phyloP scores from a whole-genome alignment of 2,797 vertebrate species.

The Sebastes steindachneri region DNA sequence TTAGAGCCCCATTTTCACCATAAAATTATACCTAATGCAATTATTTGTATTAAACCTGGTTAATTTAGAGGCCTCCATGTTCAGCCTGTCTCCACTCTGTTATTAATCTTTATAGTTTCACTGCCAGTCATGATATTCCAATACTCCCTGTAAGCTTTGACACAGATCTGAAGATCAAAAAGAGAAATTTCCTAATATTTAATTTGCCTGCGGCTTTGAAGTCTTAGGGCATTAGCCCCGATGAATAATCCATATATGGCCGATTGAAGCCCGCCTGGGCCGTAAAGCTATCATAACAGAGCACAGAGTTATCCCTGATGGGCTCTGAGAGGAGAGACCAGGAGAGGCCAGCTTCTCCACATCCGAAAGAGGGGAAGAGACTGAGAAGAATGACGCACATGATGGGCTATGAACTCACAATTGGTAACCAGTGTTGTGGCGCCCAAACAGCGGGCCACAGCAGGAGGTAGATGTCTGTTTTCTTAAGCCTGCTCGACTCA shows the following conservation, averaged over 20 bases:
- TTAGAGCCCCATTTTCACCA: not conserved
- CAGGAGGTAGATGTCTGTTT: conserved; percentile 52
- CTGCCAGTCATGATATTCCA: conserved; percentile 38
- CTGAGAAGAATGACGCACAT: conserved; percentile 10
- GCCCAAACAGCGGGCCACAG: conserved; percentile 43
- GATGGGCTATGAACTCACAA: conserved; percentile 15
- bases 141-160: conserved; percentile 30
- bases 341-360: conserved; percentile 4
- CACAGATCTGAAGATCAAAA: conserved; percentile 47
- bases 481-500: conserved; percentile 40
- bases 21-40: not conserved
- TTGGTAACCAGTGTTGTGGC: conserved; percentile 41
- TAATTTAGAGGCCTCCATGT: conserved; percentile 8
- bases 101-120: conserved; percentile 33
- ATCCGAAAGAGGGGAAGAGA: conserved; percentile 11
- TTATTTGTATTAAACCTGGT: conserved; percentile 11
- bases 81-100: conserved; percentile 1
- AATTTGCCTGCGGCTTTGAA: conserved; percentile 59
- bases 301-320: conserved; percentile 43
- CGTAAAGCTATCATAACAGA: conserved; percentile 57
- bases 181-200: conserved; percentile 51
- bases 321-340: conserved; percentile 5
- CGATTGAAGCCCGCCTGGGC: conserved; percentile 30
- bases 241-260: conserved; percentile 55
- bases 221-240: conserved; percentile 24